These are phyloP conservation scores for Macrosiphum euphorbiae DNA, from an alignment of 2,888 invertebrate genomes.

Conservation along the genomic window DNA sequence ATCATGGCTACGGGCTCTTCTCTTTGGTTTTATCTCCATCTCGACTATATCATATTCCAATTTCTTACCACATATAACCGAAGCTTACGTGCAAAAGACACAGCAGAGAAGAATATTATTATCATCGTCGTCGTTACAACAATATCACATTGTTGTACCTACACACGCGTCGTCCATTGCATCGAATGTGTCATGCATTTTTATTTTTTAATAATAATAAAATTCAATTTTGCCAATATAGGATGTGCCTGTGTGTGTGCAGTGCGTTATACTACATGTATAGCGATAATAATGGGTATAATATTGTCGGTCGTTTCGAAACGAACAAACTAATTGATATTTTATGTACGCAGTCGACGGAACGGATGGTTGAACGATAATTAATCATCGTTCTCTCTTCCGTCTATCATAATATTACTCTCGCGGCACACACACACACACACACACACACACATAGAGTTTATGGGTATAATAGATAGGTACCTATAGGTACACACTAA, in stretches of 20 bases:
- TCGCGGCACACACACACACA: not conserved
- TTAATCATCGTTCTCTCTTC: constrained; percentile 51
- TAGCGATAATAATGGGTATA: constrained; percentile 1
- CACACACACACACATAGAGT: not conserved
- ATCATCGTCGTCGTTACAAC: not conserved
- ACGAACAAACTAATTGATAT: constrained; percentile 47
- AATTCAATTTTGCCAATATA: not conserved
- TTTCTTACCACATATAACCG: not conserved
- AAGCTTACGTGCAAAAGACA: not conserved
- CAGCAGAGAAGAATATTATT: not conserved
- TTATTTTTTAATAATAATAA: not conserved
- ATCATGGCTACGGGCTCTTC: not conserved
- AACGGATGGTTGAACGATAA: constrained; percentile 42
- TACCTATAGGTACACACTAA: constrained; percentile 2
- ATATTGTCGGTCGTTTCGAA: constrained; percentile 10
- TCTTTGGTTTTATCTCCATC: not conserved
- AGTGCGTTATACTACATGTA: not conserved
- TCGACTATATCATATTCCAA: not conserved
- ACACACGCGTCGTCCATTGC: not conserved
- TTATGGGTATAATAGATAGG: not conserved
- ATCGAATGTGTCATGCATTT: not conserved
- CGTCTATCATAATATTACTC: not conserved
- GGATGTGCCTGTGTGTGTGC: not conserved
- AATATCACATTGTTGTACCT: not conserved
- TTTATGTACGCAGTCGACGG: constrained; percentile 34